Base-by-base conservation (phyloP, 2,888 invertebrate species). In the Eupeodes luniger region DNA sequence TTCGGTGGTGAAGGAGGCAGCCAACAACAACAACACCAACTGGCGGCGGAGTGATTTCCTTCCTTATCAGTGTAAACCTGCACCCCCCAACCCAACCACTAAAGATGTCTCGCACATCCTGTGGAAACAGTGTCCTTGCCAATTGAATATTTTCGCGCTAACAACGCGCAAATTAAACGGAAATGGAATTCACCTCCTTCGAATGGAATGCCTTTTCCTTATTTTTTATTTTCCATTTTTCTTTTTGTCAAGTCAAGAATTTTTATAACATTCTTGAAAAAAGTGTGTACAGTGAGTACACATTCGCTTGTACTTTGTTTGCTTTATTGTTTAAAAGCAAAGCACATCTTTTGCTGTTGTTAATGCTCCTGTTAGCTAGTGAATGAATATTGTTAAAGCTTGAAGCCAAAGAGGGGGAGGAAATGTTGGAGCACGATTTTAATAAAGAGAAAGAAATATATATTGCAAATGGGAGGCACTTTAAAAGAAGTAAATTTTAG, bases 111-210 rank as follows among this genome's bases (percentile, higher is more conserved):
- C 47, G 44, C 16, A 44, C 51, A 47, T 51, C 34, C 75, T 72
- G n/a, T 14, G 40, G 40, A 44, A 72, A 72, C 19, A 59, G 53
- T 66, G 62, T 80, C 66, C 59, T 80, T 72, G 86, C 69, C 84
- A 88, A 84, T 81, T 84, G 81, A 77, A 78, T 85, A 77, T 81
- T 74, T 80, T 81, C 84, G 66, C 67, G 57, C 74, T 57, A 64
- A 61, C 27, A 77, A 70, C 78, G 78, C 77, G 78, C 78, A 81
- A 84, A 85, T 88, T 88, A 88, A 88, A 88, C 83, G 87, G 80
- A 87, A 76, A 79, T 81, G 85, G 78, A 88, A 88, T 88, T 75
- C 66, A 88, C 81, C 88, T 78, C 81, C 81, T 81, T 88, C 88
- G 57, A 69, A 74, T 59, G 84, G 81, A 88, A 81, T 85, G 74